Evolutionary conservation across 2,888 invertebrate genomes (phyloP).

Genomic region (Xestia xanthographa): DNA sequence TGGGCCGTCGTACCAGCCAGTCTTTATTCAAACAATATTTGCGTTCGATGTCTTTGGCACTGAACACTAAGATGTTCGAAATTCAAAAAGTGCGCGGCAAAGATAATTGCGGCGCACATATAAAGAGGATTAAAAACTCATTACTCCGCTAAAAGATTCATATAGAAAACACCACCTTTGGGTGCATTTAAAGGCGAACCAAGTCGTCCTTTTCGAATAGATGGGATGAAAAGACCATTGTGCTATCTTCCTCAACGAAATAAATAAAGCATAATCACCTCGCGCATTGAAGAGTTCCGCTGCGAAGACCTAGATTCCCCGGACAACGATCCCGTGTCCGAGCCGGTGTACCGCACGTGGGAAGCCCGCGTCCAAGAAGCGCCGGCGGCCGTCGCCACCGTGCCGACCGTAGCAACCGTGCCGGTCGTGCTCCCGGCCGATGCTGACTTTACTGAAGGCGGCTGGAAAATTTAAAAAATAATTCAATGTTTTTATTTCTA

Average conservation of each 20-base stretch:
- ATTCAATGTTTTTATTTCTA: not conserved
- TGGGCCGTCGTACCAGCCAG: too few relatives aligned
- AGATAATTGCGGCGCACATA: too few relatives aligned
- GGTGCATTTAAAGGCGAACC: too few relatives aligned
- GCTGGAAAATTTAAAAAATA: conserved; percentile 61
- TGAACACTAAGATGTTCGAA: too few relatives aligned
- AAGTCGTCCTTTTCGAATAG: too few relatives aligned
- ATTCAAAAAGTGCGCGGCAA: too few relatives aligned
- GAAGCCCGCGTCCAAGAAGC: conserved; percentile 77
- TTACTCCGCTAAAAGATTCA: too few relatives aligned
- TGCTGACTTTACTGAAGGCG: conserved; percentile 83
- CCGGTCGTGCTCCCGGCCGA: conserved; percentile 81
- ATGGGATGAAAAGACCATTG: too few relatives aligned
- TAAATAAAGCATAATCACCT: conserved; percentile 65
- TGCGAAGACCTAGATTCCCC: conserved; percentile 92
- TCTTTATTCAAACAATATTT: too few relatives aligned
- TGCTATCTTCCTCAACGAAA: not conserved
- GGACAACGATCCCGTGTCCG: conserved; percentile 92
- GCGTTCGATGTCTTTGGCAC: too few relatives aligned
- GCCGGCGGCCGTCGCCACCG: conserved; percentile 72
- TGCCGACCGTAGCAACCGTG: conserved; percentile 79
- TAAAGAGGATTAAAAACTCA: too few relatives aligned
- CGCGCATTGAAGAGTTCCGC: conserved; percentile 69
- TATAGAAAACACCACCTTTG: too few relatives aligned
- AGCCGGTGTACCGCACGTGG: conserved; percentile 72